Conservation (phyloP, 92 coral and sea anemone genomes). For the Meandrina meandrites region DNA sequence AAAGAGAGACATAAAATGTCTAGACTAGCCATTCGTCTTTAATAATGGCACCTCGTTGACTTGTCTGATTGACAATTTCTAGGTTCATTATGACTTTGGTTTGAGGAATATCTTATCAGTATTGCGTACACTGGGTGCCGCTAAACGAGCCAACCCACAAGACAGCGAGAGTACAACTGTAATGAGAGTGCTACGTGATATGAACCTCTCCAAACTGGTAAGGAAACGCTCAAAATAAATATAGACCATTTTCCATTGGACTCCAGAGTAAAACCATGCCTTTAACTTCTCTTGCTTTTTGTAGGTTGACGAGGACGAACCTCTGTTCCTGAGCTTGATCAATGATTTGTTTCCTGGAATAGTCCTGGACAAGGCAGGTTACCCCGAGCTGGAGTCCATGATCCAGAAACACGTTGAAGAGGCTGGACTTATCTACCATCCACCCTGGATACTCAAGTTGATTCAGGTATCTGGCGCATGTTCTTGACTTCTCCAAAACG, state of each 20-base stretch:
- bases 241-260: neutral
- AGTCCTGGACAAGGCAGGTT: slow-evolving; percentile 91
- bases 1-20: neutral
- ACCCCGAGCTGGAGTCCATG: slow-evolving; percentile 81
- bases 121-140: slow-evolving; percentile 90
- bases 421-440: slow-evolving; percentile 83
- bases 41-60: neutral
- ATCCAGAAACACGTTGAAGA: slow-evolving; percentile 83
- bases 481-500: neutral
- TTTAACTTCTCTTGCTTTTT: neutral
- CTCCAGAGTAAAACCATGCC: neutral
- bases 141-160: slow-evolving; percentile 92
- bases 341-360: slow-evolving; percentile 92
- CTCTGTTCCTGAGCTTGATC: slow-evolving; percentile 85
- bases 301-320: slow-evolving; percentile 94
- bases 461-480: slow-evolving; percentile 60
- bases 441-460: slow-evolving; percentile 88
- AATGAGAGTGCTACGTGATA: slow-evolving; percentile 88
- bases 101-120: slow-evolving; percentile 86
- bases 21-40: neutral
- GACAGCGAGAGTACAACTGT: slow-evolving; percentile 91
- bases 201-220: slow-evolving; percentile 91
- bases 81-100: slow-evolving; percentile 94
- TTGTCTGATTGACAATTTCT: neutral
- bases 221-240: neutral